Evolutionary conservation across 2,888 invertebrate genomes (phyloP), one percentile per base, ranked within the genome.

Genomic region (Helicoverpa assulta): DNA sequence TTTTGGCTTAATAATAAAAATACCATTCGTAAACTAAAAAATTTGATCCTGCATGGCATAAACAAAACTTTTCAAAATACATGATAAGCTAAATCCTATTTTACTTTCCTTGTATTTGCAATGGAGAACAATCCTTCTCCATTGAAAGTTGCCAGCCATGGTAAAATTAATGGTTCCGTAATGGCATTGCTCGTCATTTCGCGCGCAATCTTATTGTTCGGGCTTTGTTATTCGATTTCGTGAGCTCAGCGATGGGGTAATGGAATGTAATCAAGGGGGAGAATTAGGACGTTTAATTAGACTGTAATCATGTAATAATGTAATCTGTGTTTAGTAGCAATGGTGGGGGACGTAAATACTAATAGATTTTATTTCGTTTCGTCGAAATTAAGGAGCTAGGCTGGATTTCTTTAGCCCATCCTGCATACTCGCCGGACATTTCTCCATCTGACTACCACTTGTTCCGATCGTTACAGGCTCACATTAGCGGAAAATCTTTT

Each of bases 151-250:
- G 0, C 29, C 29, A 7, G 40, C 16, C 12, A n/a, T 54, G 50
- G 26, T 26, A 19, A 70, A 61, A 76, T 52, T 58, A 19, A 76
- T 76, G 53, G 55, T 72, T 70, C 59, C 55, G 47, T 74, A 77
- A 70, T 70, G 59, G 50, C 58, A 69, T 40, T 60, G 59, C 63
- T 71, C 71, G 52, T 71, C 71, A 77, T 18, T 76, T 67, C 43
- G 55, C 29, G 37, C 14, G 16, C 62, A 71, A 66, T 59, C 43
- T 55, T 58, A 54, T 70, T 70, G 57, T 54, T 47, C 58, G 26
- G 50, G 21, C 53, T 79, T 57, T 71, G 65, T 71, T 59, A 68
- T 54, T 67, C 50, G 51, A 54, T 66, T 63, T 67, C n/a, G 53
- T 47, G 21, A 55, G 60, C 61, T 57, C 19, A 54, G 53, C 19